Evolutionary conservation across 2,888 invertebrate species (phyloP).

Genomic region (Synergus japonicus): DNA sequence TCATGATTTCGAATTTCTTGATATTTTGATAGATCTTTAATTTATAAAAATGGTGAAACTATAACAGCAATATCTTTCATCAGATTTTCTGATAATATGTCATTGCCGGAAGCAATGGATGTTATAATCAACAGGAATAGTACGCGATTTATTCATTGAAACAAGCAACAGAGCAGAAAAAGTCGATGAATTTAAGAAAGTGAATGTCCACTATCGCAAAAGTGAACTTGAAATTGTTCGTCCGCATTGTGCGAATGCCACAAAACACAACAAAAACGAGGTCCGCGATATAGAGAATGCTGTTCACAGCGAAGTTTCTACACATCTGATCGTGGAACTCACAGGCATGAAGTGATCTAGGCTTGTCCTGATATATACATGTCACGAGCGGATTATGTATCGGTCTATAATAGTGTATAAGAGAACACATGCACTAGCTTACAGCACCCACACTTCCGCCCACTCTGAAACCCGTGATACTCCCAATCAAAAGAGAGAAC

Average conservation of each 20-base stretch:
- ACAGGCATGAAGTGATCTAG: too few relatives aligned
- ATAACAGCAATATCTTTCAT: too few relatives aligned
- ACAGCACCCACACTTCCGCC: slow-evolving; percentile 45
- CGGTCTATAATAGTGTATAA: slow-evolving; percentile 41
- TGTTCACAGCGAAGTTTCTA: slow-evolving; percentile 28
- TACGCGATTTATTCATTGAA: neutral
- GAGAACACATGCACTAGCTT: slow-evolving; percentile 39
- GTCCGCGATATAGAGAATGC: neutral
- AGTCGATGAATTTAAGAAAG: neutral
- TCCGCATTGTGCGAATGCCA: too few relatives aligned
- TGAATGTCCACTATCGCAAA: neutral
- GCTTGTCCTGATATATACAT: neutral
- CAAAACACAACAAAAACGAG: too few relatives aligned
- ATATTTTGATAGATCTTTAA: too few relatives aligned
- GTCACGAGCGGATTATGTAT: neutral
- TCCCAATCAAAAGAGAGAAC: neutral
- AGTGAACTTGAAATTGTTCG: too few relatives aligned
- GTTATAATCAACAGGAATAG: neutral
- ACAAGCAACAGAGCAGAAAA: neutral
- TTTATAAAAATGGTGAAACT: too few relatives aligned
- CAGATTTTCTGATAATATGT: too few relatives aligned
- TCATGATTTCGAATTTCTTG: too few relatives aligned
- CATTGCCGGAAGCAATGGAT: too few relatives aligned
- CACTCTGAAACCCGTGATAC: slow-evolving; percentile 30
- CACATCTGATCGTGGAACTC: slow-evolving; percentile 20